Base-by-base conservation (phyloP, 1,140 invertebrate species). In the Idris sp. region DNA sequence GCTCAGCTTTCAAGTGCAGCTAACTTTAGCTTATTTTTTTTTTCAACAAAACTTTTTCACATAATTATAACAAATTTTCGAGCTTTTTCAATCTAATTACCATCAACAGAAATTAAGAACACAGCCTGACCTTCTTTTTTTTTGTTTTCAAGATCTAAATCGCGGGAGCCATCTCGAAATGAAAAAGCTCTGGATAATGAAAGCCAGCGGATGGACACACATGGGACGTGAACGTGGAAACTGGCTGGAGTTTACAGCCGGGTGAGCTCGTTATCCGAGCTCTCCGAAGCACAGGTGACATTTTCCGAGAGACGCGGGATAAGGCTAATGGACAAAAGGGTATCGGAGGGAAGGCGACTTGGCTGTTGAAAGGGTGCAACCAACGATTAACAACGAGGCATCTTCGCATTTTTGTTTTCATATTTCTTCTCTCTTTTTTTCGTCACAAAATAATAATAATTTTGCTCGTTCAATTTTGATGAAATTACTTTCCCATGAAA, bases 281-380 rank as follows among this genome's bases (percentile, higher is more conserved):
- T 76, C 76, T 74, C 48, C 74, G 72, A 77, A 44, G 74, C 81
- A 76, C 77, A 77, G 77, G 77, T 78, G 77, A 76, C 69, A 76
- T 74, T 76, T 78, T 78, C 58, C 44, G 44, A 59, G 74, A 64
- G 33, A 68, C 62, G 51, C 48, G 54, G 75, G 81, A 83, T 76
- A 78, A 82, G 76, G 81, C 81, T 84, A 83, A 83, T 83, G 80
- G 81, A 83, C 80, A 80, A 82, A 79, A 78, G 76, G 78, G 78
- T 72, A 80, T 59, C 51, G 71, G 58, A 74, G 81, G 79, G 81
- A 79, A 81, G 82, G 79, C 78, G 76, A 74, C 54, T 76, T 65
- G 61, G 67, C 68, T 71, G 69, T 74, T 81, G 82, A 83, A 83
- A 83, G 79, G 81, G 81, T 84, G 80, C 81, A 84, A 84, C 81